These are phyloP conservation scores for Carterocephalus palaemon DNA, from an alignment of 2,888 invertebrate species.

Conservation along the genomic window DNA sequence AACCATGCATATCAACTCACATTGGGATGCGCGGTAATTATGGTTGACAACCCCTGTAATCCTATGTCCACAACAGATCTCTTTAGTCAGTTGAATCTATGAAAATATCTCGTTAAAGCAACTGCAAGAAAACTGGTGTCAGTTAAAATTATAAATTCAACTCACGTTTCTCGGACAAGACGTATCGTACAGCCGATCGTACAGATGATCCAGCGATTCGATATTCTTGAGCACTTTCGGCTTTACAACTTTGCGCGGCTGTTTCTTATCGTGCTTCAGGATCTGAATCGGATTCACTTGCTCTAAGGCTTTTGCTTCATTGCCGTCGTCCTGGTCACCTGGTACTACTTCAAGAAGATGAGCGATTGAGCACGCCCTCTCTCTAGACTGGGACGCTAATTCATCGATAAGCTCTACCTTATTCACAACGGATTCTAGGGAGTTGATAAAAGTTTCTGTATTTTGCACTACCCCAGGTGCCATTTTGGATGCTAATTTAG, in stretches of 20 bases:
- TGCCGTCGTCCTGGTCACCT: conserved; percentile 27
- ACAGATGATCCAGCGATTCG: conserved; percentile 57
- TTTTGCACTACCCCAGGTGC: conserved; percentile 62
- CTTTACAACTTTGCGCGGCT: conserved; percentile 47
- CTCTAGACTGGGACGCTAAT: conserved; percentile 29
- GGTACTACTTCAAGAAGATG: conserved; percentile 30
- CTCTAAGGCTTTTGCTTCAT: conserved; percentile 22
- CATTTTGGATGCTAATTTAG: conserved; percentile 41
- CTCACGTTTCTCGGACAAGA: conserved; percentile 64
- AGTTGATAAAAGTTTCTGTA: conserved; percentile 47
- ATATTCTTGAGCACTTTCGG: conserved; percentile 66
- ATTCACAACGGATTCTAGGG: conserved; percentile 34
- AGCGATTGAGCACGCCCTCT: conserved; percentile 50
- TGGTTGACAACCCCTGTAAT: too few species aligned
- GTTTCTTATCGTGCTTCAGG: conserved; percentile 43
- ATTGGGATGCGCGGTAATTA: too few species aligned
- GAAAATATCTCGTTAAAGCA: too few species aligned
- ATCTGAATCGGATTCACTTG: conserved; percentile 29
- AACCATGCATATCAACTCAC: too few species aligned
- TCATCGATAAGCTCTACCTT: conserved; percentile 39
- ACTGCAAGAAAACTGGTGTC: too few species aligned
- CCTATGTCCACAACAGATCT: too few species aligned
- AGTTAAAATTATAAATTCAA: conserved; percentile 29
- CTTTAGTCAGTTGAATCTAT: too few species aligned
- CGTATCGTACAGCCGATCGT: conserved; percentile 62